Percentiles rank a stretch among this genome's conserved stretches.
Evolutionary conservation across 2,888 invertebrate genomes (phyloP).

Genomic region (Zaprionus obscuricornis): DNA sequence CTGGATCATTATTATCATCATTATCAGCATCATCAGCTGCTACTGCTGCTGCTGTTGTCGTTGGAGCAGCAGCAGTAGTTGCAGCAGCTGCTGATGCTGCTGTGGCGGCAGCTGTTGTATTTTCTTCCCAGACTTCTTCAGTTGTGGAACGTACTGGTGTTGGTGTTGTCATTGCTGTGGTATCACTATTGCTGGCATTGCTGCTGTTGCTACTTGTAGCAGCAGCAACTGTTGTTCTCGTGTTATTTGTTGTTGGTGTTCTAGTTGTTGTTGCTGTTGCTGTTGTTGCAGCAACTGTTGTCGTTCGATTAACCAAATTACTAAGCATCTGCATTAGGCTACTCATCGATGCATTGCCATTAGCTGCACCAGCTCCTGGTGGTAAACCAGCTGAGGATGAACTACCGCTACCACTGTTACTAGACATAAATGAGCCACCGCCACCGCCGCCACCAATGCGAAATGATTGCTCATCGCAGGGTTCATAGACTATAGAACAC

Average conservation of each 20-base stretch:
- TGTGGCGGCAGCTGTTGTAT: constrained; percentile 29
- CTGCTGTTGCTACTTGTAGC: constrained; percentile 3
- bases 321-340: constrained; percentile 27
- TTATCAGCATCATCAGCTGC: too few species aligned
- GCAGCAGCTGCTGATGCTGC: constrained; percentile 27
- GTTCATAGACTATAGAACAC: constrained; percentile 90
- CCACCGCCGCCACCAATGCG: constrained; percentile 85
- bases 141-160: constrained; percentile 48
- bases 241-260: constrained; percentile 36
- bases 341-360: constrained; percentile 2
- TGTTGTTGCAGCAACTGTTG: constrained; percentile 3
- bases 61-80: constrained; percentile 27
- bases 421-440: constrained; percentile 24
- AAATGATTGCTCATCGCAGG: constrained; percentile 90
- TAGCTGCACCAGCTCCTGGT: neutral
- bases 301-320: constrained; percentile 18
- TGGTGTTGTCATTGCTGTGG: constrained; percentile 40
- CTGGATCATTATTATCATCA: constrained; percentile 25
- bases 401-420: constrained; percentile 6
- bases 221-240: constrained; percentile 11
- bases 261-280: constrained; percentile 16
- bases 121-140: too few species aligned
- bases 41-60: constrained; percentile 30
- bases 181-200: constrained; percentile 29
- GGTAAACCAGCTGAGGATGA: constrained; percentile 11